Evolutionary conservation across 2,888 invertebrate genomes (phyloP).

Genomic region (Scaptomyza caliginosa): DNA sequence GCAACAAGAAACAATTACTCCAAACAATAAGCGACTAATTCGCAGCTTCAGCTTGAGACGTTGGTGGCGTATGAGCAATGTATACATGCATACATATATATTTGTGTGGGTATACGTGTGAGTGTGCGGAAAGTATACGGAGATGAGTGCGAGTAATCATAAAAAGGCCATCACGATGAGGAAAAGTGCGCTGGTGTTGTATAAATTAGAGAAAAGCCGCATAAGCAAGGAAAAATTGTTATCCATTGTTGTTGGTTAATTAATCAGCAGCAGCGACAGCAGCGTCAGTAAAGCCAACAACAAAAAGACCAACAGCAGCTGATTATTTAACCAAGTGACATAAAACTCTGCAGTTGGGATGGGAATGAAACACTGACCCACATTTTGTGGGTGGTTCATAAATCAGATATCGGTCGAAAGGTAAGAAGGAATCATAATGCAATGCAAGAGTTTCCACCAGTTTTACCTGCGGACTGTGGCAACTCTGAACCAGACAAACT

Average conservation of each 20-base stretch:
- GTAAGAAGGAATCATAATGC: constrained; percentile 51
- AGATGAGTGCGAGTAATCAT: constrained; percentile 64
- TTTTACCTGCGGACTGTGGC: constrained; percentile 41
- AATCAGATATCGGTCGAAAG: constrained; percentile 48
- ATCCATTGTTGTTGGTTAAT: constrained; percentile 64
- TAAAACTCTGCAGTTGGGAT: constrained; percentile 50
- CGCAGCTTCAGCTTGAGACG: constrained; percentile 57
- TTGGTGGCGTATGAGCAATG: constrained; percentile 48
- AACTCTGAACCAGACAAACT: constrained; percentile 51
- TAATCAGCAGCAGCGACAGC: constrained; percentile 44
- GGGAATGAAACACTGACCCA: constrained; percentile 57
- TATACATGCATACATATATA: constrained; percentile 3
- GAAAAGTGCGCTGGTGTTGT: constrained; percentile 61
- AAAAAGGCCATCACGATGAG: constrained; percentile 69
- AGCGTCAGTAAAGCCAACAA: background rate
- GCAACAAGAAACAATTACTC: constrained; percentile 72
- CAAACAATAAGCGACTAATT: constrained; percentile 76
- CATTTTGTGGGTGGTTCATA: constrained; percentile 47
- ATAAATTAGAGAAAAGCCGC: constrained; percentile 56
- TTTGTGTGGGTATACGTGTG: constrained; percentile 6
- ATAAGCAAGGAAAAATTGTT: constrained; percentile 50
- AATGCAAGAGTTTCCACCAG: constrained; percentile 55
- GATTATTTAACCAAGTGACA: constrained; percentile 77
- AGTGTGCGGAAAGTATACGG: constrained; percentile 32
- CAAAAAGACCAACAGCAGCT: constrained; percentile 15